Evolutionary conservation across 2,888 invertebrate species (phyloP), one percentile per base, ranked within the genome.

Genomic region (Chloroclysta siterata): DNA sequence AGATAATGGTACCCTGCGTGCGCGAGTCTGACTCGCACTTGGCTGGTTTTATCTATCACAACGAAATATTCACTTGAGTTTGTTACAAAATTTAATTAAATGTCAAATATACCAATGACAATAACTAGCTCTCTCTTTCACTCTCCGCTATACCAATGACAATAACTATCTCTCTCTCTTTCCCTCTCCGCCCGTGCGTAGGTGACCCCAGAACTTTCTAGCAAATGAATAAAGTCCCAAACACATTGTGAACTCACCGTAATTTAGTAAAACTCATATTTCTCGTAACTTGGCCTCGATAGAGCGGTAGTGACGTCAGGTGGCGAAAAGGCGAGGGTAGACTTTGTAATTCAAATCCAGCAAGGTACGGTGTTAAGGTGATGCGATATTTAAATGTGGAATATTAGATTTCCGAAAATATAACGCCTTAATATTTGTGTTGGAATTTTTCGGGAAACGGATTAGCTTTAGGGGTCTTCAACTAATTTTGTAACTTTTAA

Each of bases 331-430:
- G 81, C 79, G 75, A 75, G 62, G 76, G 83, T 77, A 73, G 81
- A 87, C 86, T 90, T 90, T 90, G 90, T 87, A 88, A 90, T 90
- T 90, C 90, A 90, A 90, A 90, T 90, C 80, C 82, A 72, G 74
- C 71, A 72, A 59, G 77, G 73, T 70, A 72, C 68, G 74, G 79
- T 80, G 82, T 84, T 86, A 85, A 85, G 79, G 84, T 79, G 81
- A 82, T 78, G 79, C 76, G 77, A 85, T 88, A 89, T 90, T 89
- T 89, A 88, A 89, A 89, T 88, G 78, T 75, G 75, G 81, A 81
- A 86, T 88, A 87, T 87, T 84, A 88, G 83, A 87, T 87, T 80
- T 77, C 77, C 78, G 80, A 82, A 83, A 81, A 80, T 83, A 80
- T 82, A 28, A 78, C 73, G 74, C 75, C 74, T 80, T 76, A 76